phyloP scores from a whole-genome alignment of 2,113 vertebrate genomes.

The Verasper variegatus region DNA sequence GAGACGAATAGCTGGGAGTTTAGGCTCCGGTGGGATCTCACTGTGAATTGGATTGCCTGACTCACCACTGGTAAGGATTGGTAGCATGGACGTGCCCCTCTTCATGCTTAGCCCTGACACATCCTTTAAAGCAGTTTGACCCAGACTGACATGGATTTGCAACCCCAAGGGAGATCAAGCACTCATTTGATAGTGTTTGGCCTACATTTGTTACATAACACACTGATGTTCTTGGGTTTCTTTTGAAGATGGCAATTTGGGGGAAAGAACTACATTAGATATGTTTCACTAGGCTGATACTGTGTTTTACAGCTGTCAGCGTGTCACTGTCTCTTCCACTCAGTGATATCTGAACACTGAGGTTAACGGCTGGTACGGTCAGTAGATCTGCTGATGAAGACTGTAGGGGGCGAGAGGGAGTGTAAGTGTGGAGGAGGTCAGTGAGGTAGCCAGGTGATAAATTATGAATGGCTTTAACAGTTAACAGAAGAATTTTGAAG shows the following conservation, averaged over 20 bases:
- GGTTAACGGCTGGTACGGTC: too few relatives aligned
- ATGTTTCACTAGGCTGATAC: constrained; percentile 15
- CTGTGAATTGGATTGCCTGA: constrained; percentile 62
- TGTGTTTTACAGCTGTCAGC: constrained; percentile 37
- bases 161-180: constrained; percentile 38
- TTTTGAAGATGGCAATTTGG: constrained; percentile 41
- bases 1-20: constrained; percentile 45
- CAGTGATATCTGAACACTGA: constrained; percentile 1
- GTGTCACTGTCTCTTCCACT: constrained; percentile 1
- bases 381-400: too few relatives aligned
- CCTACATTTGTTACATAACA: constrained; percentile 38
- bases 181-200: constrained; percentile 6
- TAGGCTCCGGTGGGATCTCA: constrained; percentile 59
- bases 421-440: too few relatives aligned
- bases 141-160: constrained; percentile 57
- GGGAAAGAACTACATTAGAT: constrained; percentile 24
- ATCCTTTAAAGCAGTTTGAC: constrained; percentile 55
- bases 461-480: too few relatives aligned
- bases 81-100: constrained; percentile 36
- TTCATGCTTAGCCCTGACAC: constrained; percentile 65
- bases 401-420: too few relatives aligned
- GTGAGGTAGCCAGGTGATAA: too few relatives aligned
- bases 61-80: constrained; percentile 57
- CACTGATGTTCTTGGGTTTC: constrained; percentile 8
- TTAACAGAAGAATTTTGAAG: too few relatives aligned